Evolutionary conservation across 1,140 invertebrate species (phyloP).

Genomic region (Magallana angulata): DNA sequence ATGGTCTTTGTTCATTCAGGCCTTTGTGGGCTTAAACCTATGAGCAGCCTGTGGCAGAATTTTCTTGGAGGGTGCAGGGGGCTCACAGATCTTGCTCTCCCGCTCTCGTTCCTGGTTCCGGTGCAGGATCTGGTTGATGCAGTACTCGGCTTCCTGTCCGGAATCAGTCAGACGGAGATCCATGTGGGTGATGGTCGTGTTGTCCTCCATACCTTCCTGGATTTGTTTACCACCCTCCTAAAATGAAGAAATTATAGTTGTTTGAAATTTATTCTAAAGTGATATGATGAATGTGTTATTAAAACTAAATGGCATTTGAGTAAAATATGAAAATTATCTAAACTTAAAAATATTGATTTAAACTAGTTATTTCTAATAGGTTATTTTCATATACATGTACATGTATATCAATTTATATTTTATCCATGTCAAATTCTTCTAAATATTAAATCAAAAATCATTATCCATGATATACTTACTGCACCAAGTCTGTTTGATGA

Average conservation of each 20-base stretch:
- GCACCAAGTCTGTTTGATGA: constrained; percentile 78
- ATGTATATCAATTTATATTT: background rate
- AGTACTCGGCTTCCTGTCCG: constrained; percentile 78
- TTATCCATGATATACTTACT: constrained; percentile 64
- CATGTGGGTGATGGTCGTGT: constrained; percentile 76
- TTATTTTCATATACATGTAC: background rate
- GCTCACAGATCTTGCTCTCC: constrained; percentile 64
- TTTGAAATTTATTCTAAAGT: background rate
- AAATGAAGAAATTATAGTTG: constrained; percentile 45
- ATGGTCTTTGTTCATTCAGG: background rate
- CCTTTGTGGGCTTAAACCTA: constrained; percentile 63
- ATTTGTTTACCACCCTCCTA: constrained; percentile 79
- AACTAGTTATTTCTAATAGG: background rate
- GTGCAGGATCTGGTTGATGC: constrained; percentile 77
- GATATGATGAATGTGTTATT: background rate
- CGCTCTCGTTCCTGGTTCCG: constrained; percentile 76
- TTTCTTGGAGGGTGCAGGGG: constrained; percentile 61
- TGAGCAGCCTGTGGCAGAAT: constrained; percentile 72
- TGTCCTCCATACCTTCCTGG: constrained; percentile 79
- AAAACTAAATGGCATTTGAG: too few relatives aligned
- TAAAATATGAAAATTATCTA: background rate
- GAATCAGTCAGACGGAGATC: constrained; percentile 79
- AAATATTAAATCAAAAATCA: too few relatives aligned
- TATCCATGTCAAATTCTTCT: too few relatives aligned
- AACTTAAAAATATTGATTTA: background rate